Conservation (phyloP, 2,113 vertebrate species). For the Platycercus adscitus region DNA sequence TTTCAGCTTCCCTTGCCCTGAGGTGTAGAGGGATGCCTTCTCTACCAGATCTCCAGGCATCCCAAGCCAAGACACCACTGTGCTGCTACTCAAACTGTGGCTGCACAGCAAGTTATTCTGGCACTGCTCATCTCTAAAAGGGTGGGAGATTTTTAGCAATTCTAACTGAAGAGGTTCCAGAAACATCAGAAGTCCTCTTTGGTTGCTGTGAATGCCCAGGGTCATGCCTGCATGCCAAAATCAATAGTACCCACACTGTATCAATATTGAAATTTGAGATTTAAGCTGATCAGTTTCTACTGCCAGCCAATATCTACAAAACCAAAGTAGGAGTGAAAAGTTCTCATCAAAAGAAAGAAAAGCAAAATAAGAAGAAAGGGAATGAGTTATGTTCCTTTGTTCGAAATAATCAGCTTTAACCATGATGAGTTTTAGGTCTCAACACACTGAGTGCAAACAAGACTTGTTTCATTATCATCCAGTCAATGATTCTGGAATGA, state of each 20-base stretch:
- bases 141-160: conserved; percentile 7
- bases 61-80: background rate
- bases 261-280: conserved; percentile 64
- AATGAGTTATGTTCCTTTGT: conserved; percentile 30
- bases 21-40: background rate
- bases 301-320: conserved; percentile 6
- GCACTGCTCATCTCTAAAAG: background rate
- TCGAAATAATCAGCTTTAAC: conserved; percentile 40
- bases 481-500: background rate
- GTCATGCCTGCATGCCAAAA: conserved; percentile 30
- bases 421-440: conserved; percentile 34
- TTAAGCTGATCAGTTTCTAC: conserved; percentile 29
- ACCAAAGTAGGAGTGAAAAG: background rate
- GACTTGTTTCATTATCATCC: conserved; percentile 54
- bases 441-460: background rate
- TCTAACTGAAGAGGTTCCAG: conserved; percentile 41
- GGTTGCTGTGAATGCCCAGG: background rate
- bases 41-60: background rate
- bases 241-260: conserved; percentile 24
- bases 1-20: background rate
- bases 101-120: background rate
- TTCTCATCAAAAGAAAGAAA: background rate
- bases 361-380: background rate
- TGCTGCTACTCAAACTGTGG: background rate
- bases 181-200: conserved; percentile 41